These are phyloP conservation scores for Hydrophis major DNA, from an alignment of 2,797 vertebrate genomes.

Conservation along the genomic window DNA sequence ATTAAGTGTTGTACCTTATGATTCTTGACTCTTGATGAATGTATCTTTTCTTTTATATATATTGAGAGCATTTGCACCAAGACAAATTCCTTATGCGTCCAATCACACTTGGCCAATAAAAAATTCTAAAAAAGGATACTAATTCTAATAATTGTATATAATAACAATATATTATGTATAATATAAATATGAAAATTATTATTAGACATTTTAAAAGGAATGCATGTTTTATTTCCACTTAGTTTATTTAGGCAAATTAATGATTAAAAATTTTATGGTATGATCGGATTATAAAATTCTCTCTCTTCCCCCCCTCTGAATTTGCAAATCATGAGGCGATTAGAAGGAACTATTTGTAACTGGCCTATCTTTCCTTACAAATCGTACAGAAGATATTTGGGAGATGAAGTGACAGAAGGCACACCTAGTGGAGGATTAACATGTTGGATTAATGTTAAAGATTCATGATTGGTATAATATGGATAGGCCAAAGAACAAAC, in stretches of 20 bases:
- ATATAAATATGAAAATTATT: neutral
- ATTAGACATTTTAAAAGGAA: neutral
- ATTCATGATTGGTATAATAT: neutral
- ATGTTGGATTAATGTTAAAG: neutral
- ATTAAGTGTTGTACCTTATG: too few species aligned
- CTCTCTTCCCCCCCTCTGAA: neutral
- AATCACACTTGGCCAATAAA: too few species aligned
- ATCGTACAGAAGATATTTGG: neutral
- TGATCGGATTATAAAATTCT: neutral
- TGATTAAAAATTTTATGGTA: neutral
- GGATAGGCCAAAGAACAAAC: neutral
- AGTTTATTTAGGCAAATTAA: neutral
- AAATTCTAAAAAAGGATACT: too few species aligned
- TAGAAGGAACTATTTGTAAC: neutral
- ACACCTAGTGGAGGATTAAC: neutral
- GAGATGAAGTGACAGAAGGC: neutral
- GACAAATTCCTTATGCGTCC: too few species aligned
- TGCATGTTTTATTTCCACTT: neutral
- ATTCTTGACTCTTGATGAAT: too few species aligned
- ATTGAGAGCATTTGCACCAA: too few species aligned
- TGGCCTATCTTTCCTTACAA: neutral
- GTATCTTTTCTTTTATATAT: too few species aligned
- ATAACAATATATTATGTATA: too few species aligned
- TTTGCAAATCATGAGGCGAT: neutral
- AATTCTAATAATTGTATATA: too few species aligned